These are phyloP conservation scores for Trichogramma evanescens DNA, from an alignment of 2,888 invertebrate species.

Conservation along the genomic window DNA sequence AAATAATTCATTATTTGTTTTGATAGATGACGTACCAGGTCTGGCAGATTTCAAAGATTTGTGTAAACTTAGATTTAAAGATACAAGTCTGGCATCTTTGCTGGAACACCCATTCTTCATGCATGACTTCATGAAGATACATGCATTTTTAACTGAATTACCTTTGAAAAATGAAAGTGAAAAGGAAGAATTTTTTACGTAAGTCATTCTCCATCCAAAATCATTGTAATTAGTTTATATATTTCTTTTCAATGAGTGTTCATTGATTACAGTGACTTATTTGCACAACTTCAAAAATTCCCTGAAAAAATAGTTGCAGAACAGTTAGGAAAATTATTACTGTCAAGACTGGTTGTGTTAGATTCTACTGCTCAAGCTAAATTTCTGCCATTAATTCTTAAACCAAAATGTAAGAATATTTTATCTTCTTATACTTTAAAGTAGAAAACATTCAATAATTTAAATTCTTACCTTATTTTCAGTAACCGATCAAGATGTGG, in stretches of 20 bases:
- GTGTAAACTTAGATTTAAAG: constrained; percentile 64
- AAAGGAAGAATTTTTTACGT: constrained; percentile 72
- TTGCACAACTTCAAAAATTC: constrained; percentile 62
- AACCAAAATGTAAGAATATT: constrained; percentile 58
- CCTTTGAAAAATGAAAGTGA: constrained; percentile 72
- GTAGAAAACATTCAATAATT: too few relatives aligned
- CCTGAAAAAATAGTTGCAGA: constrained; percentile 76
- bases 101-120: constrained; percentile 72
- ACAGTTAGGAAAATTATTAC: constrained; percentile 67
- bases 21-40: constrained; percentile 62
- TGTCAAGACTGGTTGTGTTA: constrained; percentile 79
- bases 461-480: constrained; percentile 21
- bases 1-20: constrained; percentile 1
- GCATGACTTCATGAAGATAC: constrained; percentile 76
- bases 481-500: constrained; percentile 48
- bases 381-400: constrained; percentile 65
- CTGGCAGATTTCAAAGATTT: constrained; percentile 63
- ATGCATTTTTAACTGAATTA: constrained; percentile 74
- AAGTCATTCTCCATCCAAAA: constrained; percentile 22
- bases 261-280: constrained; percentile 51
- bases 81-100: constrained; percentile 59
- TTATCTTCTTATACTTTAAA: not conserved
- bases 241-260: not conserved
- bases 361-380: constrained; percentile 71
- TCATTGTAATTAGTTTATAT: not conserved